Percentiles rank a stretch among this genome's conserved stretches.
phyloP scores from a whole-genome alignment of 2,113 vertebrate genomes.

The Sclerurus mexicanus region DNA sequence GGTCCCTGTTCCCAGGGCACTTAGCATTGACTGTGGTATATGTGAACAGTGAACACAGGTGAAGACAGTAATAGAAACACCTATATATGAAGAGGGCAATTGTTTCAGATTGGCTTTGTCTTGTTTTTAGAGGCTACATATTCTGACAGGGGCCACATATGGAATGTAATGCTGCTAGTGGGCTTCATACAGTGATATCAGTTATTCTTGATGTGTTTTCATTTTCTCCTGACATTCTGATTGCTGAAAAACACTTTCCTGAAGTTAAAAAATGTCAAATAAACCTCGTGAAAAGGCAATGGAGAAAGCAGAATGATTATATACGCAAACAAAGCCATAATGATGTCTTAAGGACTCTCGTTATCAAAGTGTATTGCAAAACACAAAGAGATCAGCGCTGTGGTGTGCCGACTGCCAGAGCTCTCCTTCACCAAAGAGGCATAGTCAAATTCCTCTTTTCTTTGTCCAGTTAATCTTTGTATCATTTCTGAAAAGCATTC shows the following conservation, averaged over 20 bases:
- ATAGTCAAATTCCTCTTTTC: background rate
- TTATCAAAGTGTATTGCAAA: background rate
- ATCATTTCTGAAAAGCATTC: conserved; percentile 23
- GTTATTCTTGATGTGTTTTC: background rate
- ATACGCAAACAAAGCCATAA: background rate
- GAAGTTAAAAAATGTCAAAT: background rate
- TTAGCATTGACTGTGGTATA: background rate
- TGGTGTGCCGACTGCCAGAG: background rate
- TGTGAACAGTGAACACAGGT: background rate
- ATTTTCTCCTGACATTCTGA: background rate
- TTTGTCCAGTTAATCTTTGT: background rate
- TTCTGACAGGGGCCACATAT: background rate
- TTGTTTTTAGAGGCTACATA: background rate
- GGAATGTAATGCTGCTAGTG: background rate
- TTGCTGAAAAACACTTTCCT: background rate
- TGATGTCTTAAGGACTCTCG: background rate
- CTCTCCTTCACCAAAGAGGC: background rate
- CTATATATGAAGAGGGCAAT: background rate
- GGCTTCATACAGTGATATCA: background rate
- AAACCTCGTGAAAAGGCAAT: background rate
- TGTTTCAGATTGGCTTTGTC: background rate
- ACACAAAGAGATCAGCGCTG: background rate
- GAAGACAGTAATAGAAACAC: background rate
- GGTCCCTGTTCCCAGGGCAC: background rate
- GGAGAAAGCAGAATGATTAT: background rate